Base-by-base conservation (phyloP, 2,797 vertebrate species). In the Anguilla obscura region DNA sequence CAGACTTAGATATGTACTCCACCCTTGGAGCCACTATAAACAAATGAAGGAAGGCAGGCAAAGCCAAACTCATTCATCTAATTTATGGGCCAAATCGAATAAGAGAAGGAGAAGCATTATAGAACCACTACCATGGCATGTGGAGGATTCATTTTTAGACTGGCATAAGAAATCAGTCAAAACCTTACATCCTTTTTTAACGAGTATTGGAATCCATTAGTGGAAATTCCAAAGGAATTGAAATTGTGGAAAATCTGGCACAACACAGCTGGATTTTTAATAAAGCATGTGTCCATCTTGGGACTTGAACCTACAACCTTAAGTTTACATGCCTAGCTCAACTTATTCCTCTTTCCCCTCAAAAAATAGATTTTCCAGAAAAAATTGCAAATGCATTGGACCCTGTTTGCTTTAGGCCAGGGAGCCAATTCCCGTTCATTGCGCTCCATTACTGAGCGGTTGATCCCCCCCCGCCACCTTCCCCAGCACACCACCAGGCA, bases 271-370 rank as follows among this genome's bases (percentile, higher is more conserved):
- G 21, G 63, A 66, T 66, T 66, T 24, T 66, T n/a, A 33, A 30
- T 74, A 71, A 86, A 86, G n/a, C 40, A 50, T 56, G 69, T 7
- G n/a, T n/a, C 63, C 63, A 66, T 1, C 63, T 66, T 66, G 63
- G 21, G 24, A 66, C 18, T 2, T n/a, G 63, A 66, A 66, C 63
- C 0, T 24, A 21, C 69, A 36, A 74, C 30, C 63, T 36, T 14
- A 74, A 12, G 27, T 2, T 33, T 36, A 74, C 1, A 36, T 10
- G 30, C 71, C 24, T 0, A 74, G 27, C 3, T 1, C 12, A 74
- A 74, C 27, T 74, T 74, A 14, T 12, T 12, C 14, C n/a, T 24
- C 21, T 24, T 33, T 18, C 24, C 40, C 80, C 54, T 2, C 21
- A 88, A 18, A 30, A 71, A 74, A 60, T 33, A 21, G 74, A 84